Base-by-base conservation (phyloP, 2,888 invertebrate genomes). In the Troglohyphantes excavatus region DNA sequence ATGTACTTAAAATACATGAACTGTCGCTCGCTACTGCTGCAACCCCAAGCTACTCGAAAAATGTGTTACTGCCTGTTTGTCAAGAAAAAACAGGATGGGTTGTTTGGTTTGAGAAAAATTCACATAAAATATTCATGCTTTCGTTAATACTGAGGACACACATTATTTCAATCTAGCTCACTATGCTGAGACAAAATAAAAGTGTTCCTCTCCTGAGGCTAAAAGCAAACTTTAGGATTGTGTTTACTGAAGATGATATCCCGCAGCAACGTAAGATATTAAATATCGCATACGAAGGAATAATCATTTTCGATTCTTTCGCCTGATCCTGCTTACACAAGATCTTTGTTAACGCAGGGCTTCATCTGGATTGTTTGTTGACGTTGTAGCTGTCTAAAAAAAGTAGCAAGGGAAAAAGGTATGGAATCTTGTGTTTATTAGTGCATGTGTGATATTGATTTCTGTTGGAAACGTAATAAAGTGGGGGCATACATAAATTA, bases 261-360 rank as follows among this genome's bases (percentile, higher is more conserved):
- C 65, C 19, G n/a, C 23, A 19, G 63, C 13, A n/a, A n/a, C 33
- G 29, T 21, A 3, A 7, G 39, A 43, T 26, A 43, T 65, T 19
- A 23, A 78, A 78, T 78, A 78, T 78, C 43, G 39, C 23, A 6
- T 13, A 17, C 19, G 29, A 63, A 33, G n/a, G 43, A 78, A 43
- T 78, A 46, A 68, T 68, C 67, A 81, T 68, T 81, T 81, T 29
- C 29, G 26, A 46, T 81, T 53, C 68, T 81, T 81, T 21, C 81
- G n/a, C n/a, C 29, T 17, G 27, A 68, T 9, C 39, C 26, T 33
- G 53, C 53, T 68, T 68, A 21, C 53, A 17, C 21, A 68, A 81
- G 81, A 68, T 43, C 13, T 67, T 53, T 21, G 17, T 59, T 39
- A 26, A 19, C 17, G 29, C 3, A 26, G 17, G 13, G 7, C 11